Conservation (phyloP, 2,113 vertebrate genomes). For the Isurus oxyrinchus region DNA sequence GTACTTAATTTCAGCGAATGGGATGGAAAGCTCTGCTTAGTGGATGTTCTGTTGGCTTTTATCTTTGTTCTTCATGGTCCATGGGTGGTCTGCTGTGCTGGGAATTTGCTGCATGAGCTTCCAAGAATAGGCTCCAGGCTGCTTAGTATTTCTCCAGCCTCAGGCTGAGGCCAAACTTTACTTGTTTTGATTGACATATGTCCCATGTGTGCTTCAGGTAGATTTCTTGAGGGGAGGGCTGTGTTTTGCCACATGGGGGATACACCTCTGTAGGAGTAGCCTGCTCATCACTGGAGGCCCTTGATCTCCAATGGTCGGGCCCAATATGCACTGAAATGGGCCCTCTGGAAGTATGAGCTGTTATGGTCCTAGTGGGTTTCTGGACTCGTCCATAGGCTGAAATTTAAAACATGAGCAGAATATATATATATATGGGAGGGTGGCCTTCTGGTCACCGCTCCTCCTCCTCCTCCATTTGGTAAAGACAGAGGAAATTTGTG, state of each 20-base stretch:
- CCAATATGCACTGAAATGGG: neutral
- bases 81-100: neutral
- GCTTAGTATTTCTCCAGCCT: neutral
- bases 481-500: neutral
- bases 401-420: neutral
- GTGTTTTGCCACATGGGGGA: neutral
- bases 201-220: neutral
- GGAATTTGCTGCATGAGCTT: neutral
- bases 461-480: neutral
- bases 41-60: neutral
- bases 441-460: neutral
- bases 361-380: neutral
- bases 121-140: neutral
- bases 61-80: neutral
- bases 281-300: neutral
- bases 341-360: neutral
- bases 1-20: neutral
- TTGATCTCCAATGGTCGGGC: neutral
- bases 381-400: neutral
- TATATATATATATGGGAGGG: neutral
- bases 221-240: neutral
- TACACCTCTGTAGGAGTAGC: neutral
- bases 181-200: neutral
- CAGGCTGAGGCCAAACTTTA: neutral
- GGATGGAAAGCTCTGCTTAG: neutral